Base-by-base conservation (phyloP, 1,140 invertebrate genomes). In the Theocolax elegans region DNA sequence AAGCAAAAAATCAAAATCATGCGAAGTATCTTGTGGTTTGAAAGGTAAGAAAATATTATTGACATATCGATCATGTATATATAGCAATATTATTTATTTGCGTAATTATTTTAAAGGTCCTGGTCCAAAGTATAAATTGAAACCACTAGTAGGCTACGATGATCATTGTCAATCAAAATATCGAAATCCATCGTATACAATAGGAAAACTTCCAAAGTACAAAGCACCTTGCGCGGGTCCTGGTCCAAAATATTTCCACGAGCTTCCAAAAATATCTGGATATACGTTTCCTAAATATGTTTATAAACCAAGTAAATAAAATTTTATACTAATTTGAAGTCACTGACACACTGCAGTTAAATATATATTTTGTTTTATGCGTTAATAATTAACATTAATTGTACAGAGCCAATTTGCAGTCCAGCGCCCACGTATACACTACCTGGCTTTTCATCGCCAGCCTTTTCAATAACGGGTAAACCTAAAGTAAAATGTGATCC, bases 91-190 rank as follows among this genome's bases (percentile, higher is more conserved):
- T n/a, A n/a, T n/a, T n/a, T n/a, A n/a, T n/a, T n/a, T n/a, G n/a
- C n/a, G n/a, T n/a, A n/a, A n/a, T n/a, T n/a, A n/a, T 67, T 56
- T 64, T 54, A 19, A 2, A 85, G 83, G 75, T 67, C 83, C 84
- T 42, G 84, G 82, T 2, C 84, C 84, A 8, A 78, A 77, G 29
- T 85, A 85, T 65, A 35, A 69, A 9, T 62, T 85, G 3, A 81
- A 77, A 21, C 66, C 81, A n/a, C 19, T 80, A 1, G 72, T 83
- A 6, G 84, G 84, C 15, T 80, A 76, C 13, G 23, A 75, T 0
- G 66, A 78, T 6, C 84, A 86, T 67, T 82, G 81, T 27, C n/a
- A 60, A 3, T 76, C 79, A 9, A 83, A 72, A 64, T 77, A 70
- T 71, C 70, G 78, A 56, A 76, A 79, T 66, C 84, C 84, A 19